phyloP scores from a whole-genome alignment of 1,140 invertebrate species.

The Ceratitis capitata region DNA sequence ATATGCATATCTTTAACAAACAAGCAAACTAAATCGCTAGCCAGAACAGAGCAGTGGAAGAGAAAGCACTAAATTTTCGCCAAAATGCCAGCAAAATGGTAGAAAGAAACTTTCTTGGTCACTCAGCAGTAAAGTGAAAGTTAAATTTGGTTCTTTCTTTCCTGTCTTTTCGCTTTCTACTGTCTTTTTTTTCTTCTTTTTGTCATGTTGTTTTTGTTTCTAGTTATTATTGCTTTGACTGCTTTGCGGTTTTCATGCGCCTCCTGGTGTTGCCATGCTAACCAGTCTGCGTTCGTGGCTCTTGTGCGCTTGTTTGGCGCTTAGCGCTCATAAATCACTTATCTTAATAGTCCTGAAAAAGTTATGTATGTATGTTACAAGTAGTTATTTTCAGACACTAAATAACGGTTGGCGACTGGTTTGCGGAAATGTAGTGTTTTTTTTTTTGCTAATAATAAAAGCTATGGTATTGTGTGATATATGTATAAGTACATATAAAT shows the following conservation, averaged over 20 bases:
- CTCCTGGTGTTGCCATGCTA: neutral
- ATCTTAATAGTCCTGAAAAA: neutral
- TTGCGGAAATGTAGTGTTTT: no score
- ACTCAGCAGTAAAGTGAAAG: neutral
- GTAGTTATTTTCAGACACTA: no score
- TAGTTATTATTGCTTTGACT: neutral
- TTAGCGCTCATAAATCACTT: neutral
- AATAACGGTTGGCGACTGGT: neutral
- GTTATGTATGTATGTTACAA: neutral
- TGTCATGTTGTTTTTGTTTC: neutral
- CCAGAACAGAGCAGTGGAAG: neutral
- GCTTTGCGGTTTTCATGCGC: neutral
- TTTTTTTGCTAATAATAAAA: no score
- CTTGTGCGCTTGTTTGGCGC: neutral
- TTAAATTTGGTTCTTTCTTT: neutral
- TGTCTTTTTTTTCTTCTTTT: neutral
- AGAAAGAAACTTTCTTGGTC: neutral
- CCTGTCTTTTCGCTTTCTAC: neutral
- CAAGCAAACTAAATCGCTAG: neutral
- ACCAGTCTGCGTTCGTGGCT: neutral
- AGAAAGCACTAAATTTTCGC: neutral
- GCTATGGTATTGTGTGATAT: no score
- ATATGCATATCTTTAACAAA: neutral
- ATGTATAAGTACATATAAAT: no score
- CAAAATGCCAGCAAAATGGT: neutral